Evolutionary conservation across 1,140 invertebrate genomes (phyloP), one percentile per base, ranked within the genome.

Genomic region (Nylanderia fulva): DNA sequence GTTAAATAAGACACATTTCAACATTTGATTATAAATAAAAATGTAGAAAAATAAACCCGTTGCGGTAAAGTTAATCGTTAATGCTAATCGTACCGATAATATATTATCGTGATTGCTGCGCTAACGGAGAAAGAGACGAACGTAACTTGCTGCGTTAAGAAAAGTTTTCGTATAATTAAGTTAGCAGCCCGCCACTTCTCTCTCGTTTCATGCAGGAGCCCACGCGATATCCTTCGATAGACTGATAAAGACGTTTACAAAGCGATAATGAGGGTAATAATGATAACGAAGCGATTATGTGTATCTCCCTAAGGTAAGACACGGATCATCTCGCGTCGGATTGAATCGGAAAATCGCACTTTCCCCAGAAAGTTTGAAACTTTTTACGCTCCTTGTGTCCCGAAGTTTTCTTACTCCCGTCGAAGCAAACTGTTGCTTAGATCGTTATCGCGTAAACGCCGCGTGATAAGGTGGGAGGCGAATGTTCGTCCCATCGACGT

Each of bases 351-450:
- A 54, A 69, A 90, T 90, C 72, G 83, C 77, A 85, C 89, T 87
- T 90, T 86, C 77, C 52, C 84, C 60, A 58, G 61, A 88, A 91
- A 91, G 87, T 91, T 91, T 85, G 63, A 61, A 82, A 85, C 74
- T 90, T 91, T 91, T 91, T 90, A 87, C 52, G 71, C 61, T 84
- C 58, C 54, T 56, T 75, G 77, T 72, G 87, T 84, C 84, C 80
- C 85, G 85, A 90, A 90, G 85, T 89, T 89, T n/a, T 48, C 77
- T 58, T 79, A 21, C 74, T 76, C 42, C 58, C 63, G 84, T 77
- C 87, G 84, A 84, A 84, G 79, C 91, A 92, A 92, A 92, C 91
- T 92, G 91, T 92, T 92, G 91, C 91, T 92, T 90, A 91, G 90
- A 91, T 91, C 90, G 91, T 91, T 91, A 91, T 91, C 90, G 87